phyloP scores from a whole-genome alignment of 1,140 invertebrate species.

The Ceratosolen fusciceps region DNA sequence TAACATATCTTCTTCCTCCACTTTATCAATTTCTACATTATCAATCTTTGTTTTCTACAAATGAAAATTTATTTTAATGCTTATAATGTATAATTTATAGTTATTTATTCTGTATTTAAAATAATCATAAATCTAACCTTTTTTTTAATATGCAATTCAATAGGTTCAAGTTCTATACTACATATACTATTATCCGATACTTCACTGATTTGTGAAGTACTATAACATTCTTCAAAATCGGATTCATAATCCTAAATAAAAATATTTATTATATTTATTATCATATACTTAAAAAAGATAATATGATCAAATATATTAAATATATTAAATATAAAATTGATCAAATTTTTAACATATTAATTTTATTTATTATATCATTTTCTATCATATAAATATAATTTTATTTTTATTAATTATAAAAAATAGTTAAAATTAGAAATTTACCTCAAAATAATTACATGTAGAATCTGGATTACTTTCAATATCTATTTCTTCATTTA shows the following conservation, averaged over 20 bases:
- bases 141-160: constrained; percentile 59
- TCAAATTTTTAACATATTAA: no score
- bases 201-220: constrained; percentile 63
- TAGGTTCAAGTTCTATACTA: constrained; percentile 56
- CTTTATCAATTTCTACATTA: constrained; percentile 55
- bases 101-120: constrained; percentile 1
- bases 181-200: constrained; percentile 55
- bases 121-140: constrained; percentile 52
- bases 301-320: no score
- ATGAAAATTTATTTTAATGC: background rate
- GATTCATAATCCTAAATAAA: constrained; percentile 72
- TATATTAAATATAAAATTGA: no score
- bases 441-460: constrained; percentile 70
- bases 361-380: no score
- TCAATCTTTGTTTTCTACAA: constrained; percentile 30
- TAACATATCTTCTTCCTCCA: constrained; percentile 76
- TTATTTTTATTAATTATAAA: background rate
- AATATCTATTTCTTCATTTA: background rate
- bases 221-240: constrained; percentile 73
- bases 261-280: constrained; percentile 31
- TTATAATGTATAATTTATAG: no score
- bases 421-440: constrained; percentile 7
- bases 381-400: constrained; percentile 17
- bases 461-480: constrained; percentile 35
- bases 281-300: no score